A percentile compares a stretch with the other conserved stretches of the same genome.
These are phyloP conservation scores for Ceyx margarethae DNA, from an alignment of 2,113 vertebrate genomes.

Conservation along the genomic window DNA sequence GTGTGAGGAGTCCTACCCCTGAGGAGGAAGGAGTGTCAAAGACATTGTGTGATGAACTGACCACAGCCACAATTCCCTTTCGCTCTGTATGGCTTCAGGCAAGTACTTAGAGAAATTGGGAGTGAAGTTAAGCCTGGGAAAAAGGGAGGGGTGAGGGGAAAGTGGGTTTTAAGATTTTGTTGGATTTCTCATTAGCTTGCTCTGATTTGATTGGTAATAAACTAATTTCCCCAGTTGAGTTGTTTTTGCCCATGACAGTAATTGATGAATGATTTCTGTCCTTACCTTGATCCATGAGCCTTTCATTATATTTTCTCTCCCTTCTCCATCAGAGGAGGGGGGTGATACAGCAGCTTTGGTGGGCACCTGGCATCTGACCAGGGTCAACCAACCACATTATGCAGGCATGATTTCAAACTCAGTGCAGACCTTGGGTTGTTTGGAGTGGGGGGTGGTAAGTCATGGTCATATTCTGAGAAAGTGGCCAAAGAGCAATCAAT, in stretches of 20 bases:
- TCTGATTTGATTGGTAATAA: not conserved
- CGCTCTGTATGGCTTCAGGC: rapidly evolving
- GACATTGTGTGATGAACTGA: not conserved
- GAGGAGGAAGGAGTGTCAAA: not conserved
- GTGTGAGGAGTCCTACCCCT: not conserved
- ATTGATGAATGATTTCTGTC: not conserved
- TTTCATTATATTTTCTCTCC: not conserved
- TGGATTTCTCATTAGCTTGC: not conserved
- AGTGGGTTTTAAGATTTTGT: not conserved
- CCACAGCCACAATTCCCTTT: not conserved
- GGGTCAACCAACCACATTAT: not conserved
- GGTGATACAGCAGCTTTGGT: rapidly evolving
- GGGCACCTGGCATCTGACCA: not conserved
- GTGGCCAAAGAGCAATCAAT: not conserved
- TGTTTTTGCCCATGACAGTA: not conserved
- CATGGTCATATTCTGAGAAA: rapidly evolving
- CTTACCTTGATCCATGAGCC: not conserved
- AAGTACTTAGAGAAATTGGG: not conserved
- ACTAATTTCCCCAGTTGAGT: rapidly evolving
- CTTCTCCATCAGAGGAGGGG: not conserved
- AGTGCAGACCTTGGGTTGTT: not conserved
- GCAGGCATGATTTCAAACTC: not conserved
- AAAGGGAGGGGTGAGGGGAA: not conserved
- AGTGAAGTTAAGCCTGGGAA: not conserved
- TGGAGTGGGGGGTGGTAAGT: not conserved